These are phyloP conservation scores for Proisotoma minuta DNA, from an alignment of 2,888 invertebrate species.

Conservation along the genomic window DNA sequence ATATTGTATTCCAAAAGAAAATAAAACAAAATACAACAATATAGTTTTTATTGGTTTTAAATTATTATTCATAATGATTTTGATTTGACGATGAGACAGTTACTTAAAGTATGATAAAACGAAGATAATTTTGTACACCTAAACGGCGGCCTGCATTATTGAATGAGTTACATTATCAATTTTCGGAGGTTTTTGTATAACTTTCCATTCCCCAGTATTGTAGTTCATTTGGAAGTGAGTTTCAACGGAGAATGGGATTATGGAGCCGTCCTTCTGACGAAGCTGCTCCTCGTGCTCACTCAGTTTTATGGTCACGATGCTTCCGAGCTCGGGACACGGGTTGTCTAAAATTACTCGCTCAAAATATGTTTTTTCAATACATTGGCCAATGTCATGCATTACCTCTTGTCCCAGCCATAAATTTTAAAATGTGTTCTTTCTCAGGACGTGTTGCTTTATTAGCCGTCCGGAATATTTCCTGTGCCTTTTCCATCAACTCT, in stretches of 20 bases:
- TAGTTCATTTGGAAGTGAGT: slow-evolving; percentile 99
- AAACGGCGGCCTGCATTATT: neutral
- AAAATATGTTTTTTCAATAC: neutral
- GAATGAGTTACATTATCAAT: slow-evolving; percentile 53
- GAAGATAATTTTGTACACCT: no score
- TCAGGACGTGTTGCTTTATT: slow-evolving; percentile 94
- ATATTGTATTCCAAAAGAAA: no score
- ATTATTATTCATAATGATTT: no score
- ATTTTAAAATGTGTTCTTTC: slow-evolving; percentile 93
- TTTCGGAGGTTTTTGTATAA: slow-evolving; percentile 81
- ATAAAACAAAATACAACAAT: no score
- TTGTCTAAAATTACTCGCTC: slow-evolving; percentile 60
- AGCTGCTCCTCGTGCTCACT: slow-evolving; percentile 88
- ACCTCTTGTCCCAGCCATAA: slow-evolving; percentile 97
- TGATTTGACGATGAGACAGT: no score
- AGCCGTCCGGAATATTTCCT: slow-evolving; percentile 94
- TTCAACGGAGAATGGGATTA: slow-evolving; percentile 74
- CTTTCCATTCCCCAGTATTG: slow-evolving; percentile 94
- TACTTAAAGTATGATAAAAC: no score
- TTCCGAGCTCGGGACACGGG: slow-evolving; percentile 94
- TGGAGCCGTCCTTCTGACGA: slow-evolving; percentile 75
- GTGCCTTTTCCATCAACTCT: slow-evolving; percentile 93
- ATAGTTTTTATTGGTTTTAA: no score
- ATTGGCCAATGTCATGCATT: slow-evolving; percentile 20
- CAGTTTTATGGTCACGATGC: slow-evolving; percentile 91